Conservation (phyloP, 2,888 invertebrate species). For the Eupithecia subumbrata region DNA sequence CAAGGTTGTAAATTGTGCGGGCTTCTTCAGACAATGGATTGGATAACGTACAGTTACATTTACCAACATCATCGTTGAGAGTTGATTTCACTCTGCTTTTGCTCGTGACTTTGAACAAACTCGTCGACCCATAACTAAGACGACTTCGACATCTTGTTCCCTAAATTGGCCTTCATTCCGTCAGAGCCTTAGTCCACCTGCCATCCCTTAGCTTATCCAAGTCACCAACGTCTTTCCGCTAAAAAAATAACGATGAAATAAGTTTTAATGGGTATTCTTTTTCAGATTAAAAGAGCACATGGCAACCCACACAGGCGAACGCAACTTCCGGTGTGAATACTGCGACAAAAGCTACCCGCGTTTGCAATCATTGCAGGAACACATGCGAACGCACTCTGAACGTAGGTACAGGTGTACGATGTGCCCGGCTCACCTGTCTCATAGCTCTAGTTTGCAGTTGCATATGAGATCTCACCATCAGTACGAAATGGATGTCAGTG, state of each 20-base stretch:
- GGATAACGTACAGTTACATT: too few species aligned
- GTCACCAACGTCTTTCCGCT: too few species aligned
- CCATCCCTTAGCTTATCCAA: too few species aligned
- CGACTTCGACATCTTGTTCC: too few species aligned
- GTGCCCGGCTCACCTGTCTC: conserved; percentile 82
- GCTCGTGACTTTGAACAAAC: too few species aligned
- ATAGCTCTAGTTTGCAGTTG: conserved; percentile 82
- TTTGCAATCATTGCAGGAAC: conserved; percentile 75
- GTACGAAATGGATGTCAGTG: conserved; percentile 34
- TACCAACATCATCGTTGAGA: too few species aligned
- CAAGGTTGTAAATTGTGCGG: too few species aligned
- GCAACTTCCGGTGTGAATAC: conserved; percentile 71
- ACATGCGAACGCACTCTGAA: conserved; percentile 82
- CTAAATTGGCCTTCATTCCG: too few species aligned
- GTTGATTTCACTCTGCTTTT: too few species aligned
- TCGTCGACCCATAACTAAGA: too few species aligned
- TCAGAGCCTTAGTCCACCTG: too few species aligned
- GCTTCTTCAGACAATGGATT: too few species aligned
- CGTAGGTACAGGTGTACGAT: conserved; percentile 79
- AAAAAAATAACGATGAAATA: not conserved
- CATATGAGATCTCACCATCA: conserved; percentile 80
- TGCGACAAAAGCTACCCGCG: conserved; percentile 76
- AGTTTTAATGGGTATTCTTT: not conserved
- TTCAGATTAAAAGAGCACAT: conserved; percentile 67
- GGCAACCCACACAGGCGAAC: conserved; percentile 75